Percentiles rank a stretch among this genome's conserved stretches.
Evolutionary conservation across 2,797 vertebrate genomes (phyloP).

Genomic region (Channa striata): DNA sequence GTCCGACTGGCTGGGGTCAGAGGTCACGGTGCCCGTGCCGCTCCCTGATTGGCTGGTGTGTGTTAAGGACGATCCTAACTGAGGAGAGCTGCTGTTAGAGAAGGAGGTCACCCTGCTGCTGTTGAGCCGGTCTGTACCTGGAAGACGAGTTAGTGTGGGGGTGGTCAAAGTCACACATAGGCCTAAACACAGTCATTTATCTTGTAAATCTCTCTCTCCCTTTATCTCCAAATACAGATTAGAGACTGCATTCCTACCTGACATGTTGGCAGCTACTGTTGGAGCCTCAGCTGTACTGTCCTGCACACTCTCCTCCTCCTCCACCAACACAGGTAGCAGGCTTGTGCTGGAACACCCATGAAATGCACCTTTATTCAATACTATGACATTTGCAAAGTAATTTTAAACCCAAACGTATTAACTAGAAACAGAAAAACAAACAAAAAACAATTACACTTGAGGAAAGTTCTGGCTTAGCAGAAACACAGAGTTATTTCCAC

Average conservation of each 20-base stretch:
- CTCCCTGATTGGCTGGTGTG: constrained; percentile 49
- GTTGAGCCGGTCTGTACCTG: constrained; percentile 52
- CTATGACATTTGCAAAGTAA: background rate
- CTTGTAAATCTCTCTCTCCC: constrained; percentile 4
- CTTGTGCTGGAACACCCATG: constrained; percentile 60
- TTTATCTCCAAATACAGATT: background rate
- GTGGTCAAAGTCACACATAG: constrained; percentile 33
- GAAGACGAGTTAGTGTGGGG: constrained; percentile 27
- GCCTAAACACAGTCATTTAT: constrained; percentile 27
- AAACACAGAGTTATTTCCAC: no score
- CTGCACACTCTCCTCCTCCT: constrained; percentile 73
- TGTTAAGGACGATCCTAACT: constrained; percentile 10
- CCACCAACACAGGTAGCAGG: constrained; percentile 76
- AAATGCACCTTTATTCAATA: constrained; percentile 2
- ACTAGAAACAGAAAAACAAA: no score
- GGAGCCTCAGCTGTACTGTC: constrained; percentile 46
- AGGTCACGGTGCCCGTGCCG: constrained; percentile 29
- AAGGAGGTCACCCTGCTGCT: constrained; percentile 17
- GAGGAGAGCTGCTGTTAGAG: constrained; percentile 39
- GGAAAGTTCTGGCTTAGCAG: background rate
- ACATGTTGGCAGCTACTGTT: constrained; percentile 32
- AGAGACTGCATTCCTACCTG: constrained; percentile 61
- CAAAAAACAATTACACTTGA: background rate
- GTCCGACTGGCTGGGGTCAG: constrained; percentile 49
- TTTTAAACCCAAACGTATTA: background rate